phyloP scores from a whole-genome alignment of 2,797 vertebrate species.

The Oreonectes daqikongensis region DNA sequence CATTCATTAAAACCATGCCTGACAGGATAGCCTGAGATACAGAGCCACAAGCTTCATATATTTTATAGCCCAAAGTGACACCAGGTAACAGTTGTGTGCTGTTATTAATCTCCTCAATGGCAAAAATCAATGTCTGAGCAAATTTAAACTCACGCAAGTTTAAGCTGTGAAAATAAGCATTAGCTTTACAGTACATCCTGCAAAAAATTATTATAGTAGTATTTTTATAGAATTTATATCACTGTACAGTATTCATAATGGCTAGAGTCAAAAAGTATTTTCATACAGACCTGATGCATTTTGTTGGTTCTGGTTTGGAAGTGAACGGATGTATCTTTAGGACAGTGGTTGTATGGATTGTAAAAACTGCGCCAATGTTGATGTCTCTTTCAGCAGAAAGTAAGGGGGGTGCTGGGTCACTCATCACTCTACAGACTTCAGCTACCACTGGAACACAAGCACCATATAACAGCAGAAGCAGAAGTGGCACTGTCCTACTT shows the following conservation, averaged over 20 bases:
- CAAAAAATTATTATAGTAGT: neutral
- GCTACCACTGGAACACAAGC: neutral
- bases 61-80: neutral
- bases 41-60: neutral
- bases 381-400: slow-evolving; percentile 51
- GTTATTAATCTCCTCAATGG: neutral
- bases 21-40: neutral
- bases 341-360: slow-evolving; percentile 42
- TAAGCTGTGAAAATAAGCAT: neutral
- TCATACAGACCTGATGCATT: slow-evolving; percentile 51
- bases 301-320: slow-evolving; percentile 37
- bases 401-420: slow-evolving; percentile 30
- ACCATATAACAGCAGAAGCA: slow-evolving; percentile 19
- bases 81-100: neutral
- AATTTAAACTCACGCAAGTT: neutral
- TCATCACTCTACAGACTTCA: slow-evolving; percentile 46
- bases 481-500: neutral
- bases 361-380: slow-evolving; percentile 56
- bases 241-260: neutral
- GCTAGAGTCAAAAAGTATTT: neutral
- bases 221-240: neutral
- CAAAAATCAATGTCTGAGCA: neutral
- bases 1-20: neutral
- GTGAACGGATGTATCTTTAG: slow-evolving; percentile 37
- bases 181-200: neutral